Evolutionary conservation across 2,888 invertebrate genomes (phyloP).

Genomic region (Hoplodrina ambigua): DNA sequence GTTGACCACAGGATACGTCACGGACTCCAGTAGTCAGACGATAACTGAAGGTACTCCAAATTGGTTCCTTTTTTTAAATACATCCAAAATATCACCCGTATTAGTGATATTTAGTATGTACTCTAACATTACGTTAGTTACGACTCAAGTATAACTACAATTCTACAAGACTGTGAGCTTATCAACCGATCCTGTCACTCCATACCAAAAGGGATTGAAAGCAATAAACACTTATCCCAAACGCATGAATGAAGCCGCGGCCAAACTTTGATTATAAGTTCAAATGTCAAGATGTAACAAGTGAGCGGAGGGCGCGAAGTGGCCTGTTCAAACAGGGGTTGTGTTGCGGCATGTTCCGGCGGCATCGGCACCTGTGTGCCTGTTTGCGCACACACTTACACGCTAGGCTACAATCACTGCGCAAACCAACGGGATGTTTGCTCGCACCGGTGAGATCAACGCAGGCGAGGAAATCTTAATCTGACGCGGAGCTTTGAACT

Average conservation of each 20-base stretch:
- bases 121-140: too few species aligned
- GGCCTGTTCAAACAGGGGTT: conserved; percentile 81
- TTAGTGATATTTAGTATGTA: neutral
- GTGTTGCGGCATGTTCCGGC: conserved; percentile 65
- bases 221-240: conserved; percentile 55
- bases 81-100: too few species aligned
- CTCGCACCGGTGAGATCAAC: conserved; percentile 74
- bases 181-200: conserved; percentile 29
- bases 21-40: too few species aligned
- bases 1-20: neutral
- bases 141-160: neutral
- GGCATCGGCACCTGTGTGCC: conserved; percentile 82
- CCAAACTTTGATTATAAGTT: conserved; percentile 67
- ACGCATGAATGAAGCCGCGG: conserved; percentile 48
- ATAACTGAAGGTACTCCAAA: too few species aligned
- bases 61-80: too few species aligned
- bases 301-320: conserved; percentile 74
- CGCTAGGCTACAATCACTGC: conserved; percentile 81
- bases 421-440: conserved; percentile 83
- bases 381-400: conserved; percentile 88
- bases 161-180: conserved; percentile 23
- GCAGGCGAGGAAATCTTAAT: conserved; percentile 87
- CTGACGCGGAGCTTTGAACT: conserved; percentile 75
- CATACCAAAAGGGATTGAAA: conserved; percentile 32
- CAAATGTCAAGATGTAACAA: conserved; percentile 75